A percentile compares a stretch with the other conserved stretches of the same genome.
phyloP scores from a whole-genome alignment of 2,113 vertebrate genomes.

The Shinisaurus crocodilurus region DNA sequence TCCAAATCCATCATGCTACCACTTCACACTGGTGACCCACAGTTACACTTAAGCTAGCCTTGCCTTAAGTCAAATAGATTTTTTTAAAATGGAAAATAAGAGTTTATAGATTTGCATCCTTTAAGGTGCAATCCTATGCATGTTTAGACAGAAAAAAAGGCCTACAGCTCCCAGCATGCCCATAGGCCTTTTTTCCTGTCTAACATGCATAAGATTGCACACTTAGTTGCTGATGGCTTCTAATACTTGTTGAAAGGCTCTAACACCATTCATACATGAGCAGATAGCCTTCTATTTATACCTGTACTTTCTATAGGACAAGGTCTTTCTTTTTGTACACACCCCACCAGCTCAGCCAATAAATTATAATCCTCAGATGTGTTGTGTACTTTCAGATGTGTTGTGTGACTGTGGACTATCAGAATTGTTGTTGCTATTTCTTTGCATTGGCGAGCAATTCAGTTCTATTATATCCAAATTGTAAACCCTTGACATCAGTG shows the following conservation, averaged over 20 bases:
- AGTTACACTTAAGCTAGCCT: neutral
- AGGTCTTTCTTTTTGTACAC: neutral
- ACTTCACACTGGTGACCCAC: no score
- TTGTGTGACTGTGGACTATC: neutral
- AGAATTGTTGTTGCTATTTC: neutral
- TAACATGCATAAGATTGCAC: no score
- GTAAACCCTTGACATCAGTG: neutral
- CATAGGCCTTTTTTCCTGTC: no score
- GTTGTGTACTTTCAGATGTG: neutral
- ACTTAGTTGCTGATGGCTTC: neutral
- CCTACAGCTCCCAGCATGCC: no score
- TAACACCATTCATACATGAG: no score
- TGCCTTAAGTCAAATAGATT: neutral
- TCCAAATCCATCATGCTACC: neutral
- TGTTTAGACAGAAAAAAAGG: no score
- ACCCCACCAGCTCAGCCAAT: neutral
- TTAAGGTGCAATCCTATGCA: no score
- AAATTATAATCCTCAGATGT: neutral
- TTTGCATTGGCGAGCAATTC: neutral
- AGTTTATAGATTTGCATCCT: no score
- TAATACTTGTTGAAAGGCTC: neutral
- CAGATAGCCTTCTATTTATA: neutral
- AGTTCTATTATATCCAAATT: neutral
- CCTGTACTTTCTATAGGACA: neutral
- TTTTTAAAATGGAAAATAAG: no score